Conservation (phyloP, 2,113 vertebrate species). For the Falco punctatus region DNA sequence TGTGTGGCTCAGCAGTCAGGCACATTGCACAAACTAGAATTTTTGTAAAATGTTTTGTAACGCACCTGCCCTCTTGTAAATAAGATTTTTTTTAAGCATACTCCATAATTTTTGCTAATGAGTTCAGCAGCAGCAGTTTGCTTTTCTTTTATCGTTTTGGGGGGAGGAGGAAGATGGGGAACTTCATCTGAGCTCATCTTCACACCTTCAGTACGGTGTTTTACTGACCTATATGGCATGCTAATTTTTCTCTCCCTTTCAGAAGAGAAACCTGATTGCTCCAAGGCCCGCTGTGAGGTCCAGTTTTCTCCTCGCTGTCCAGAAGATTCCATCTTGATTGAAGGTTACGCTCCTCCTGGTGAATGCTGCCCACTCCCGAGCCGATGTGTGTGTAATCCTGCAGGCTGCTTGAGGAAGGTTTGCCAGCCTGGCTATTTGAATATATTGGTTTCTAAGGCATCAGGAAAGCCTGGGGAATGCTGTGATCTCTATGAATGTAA, state of each 20-base stretch:
- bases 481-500: conserved; percentile 94
- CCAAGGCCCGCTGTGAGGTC: conserved; percentile 89
- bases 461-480: conserved; percentile 89
- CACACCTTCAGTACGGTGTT: not conserved
- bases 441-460: conserved; percentile 89
- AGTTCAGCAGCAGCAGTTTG: not conserved
- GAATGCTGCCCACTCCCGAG: conserved; percentile 90
- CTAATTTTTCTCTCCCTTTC: conserved; percentile 71
- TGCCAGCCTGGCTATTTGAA: conserved; percentile 90
- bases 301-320: conserved; percentile 91
- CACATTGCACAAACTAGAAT: not conserved
- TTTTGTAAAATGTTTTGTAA: not conserved
- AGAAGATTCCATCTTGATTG: conserved; percentile 89
- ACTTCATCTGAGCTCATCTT: not conserved
- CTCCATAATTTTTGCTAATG: not conserved
- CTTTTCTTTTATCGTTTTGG: not conserved
- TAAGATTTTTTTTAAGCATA: not conserved
- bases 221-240: not conserved
- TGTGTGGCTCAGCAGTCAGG: not conserved
- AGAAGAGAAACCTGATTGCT: conserved; percentile 92
- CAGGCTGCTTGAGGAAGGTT: conserved; percentile 89
- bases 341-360: conserved; percentile 89
- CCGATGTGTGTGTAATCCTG: conserved; percentile 88
- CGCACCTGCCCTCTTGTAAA: not conserved
- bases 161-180: not conserved